Base-by-base conservation (phyloP, 2,888 invertebrate species). In the Imbricaverruca yamaguchii region DNA sequence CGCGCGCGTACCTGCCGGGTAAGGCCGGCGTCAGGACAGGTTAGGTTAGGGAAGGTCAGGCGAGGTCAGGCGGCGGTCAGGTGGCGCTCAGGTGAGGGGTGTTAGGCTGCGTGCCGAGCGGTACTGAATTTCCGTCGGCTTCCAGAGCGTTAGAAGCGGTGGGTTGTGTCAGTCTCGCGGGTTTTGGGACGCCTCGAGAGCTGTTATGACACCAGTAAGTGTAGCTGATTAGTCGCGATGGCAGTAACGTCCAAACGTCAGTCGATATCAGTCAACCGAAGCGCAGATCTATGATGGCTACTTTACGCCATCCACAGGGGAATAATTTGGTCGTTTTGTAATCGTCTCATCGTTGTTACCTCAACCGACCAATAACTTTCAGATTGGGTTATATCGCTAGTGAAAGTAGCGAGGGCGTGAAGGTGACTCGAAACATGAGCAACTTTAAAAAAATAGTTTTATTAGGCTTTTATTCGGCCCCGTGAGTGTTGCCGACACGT, bases 1-100 rank as follows among this genome's bases (percentile, higher is more conserved):
- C 91, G 82, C 85, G 85, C 59, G 84, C 84, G 80, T 59, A 63
- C 63, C 55, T 67, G 69, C 77, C 63, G 25, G 23, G 53, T 53
- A 74, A 53, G 53, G 74, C 74, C 74, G 25, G 65, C 23, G 74
- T 74, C 74, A 74, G 74, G 39, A 74, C 74, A 23, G 74, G 53
- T 25, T 53, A 25, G 74, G 74, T 25, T 53, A 65, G 74, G 74
- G 7, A 39, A 39, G 67, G 65, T 23, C 25, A 3, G 67, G 25
- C 25, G 25, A 4, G 10, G 67, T 6, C 15, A 61, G 18, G 61
- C 18, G 18, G 18, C 8, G 10, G 67, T 6, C 15, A 61, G 18
- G 61, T 4, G 18, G 18, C 8, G 61, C 18, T 18, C 18, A 61
- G 8, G 18, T 8, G 18, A 2, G 61, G 8, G 8, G 61, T 21